Evolutionary conservation across 2,888 invertebrate species (phyloP), one percentile per base, ranked within the genome.

Genomic region (Drosophila kuntzei): DNA sequence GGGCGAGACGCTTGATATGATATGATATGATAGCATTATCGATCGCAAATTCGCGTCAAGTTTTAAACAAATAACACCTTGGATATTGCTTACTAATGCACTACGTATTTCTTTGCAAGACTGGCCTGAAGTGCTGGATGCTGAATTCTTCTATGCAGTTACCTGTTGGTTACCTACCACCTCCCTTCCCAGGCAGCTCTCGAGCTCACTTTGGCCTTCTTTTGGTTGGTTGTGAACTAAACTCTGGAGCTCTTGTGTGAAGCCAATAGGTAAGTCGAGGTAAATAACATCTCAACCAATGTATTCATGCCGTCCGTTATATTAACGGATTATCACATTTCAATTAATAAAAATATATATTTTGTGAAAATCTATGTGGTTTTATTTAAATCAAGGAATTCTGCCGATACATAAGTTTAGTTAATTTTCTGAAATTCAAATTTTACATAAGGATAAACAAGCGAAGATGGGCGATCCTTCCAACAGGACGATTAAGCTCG

Each of bases 81-180:
- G 73, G 73, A 59, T 60, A 59, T 50, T 54, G 79, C 76, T 72
- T 75, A 86, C 80, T 86, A 86, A 86, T 86, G 68, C 75, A 70
- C 76, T 69, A 81, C 79, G 84, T 86, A 84, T 86, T 86, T 86
- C 81, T 88, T 86, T 86, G 65, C 86, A 86, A 86, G 88, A 76
- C 88, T 88, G 81, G 71, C 85, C 85, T 69, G 71, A 71, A 75
- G 69, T 69, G 76, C 80, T 76, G 79, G 76, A 77, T 65, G 55
- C 80, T 78, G 59, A 65, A 74, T 61, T 64, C 54, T 43, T 50
- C 69, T 37, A 44, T 54, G 43, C 59, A 54, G 70, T n/a, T n/a
- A n/a, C n/a, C n/a, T n/a, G n/a, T 22, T 51, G 22, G 36, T 16
- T 47, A 25, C 25, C 18, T 47, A 25, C 25, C 18, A 16, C 51